Conservation (phyloP, 1,140 invertebrate genomes). For the Solen grandis region DNA sequence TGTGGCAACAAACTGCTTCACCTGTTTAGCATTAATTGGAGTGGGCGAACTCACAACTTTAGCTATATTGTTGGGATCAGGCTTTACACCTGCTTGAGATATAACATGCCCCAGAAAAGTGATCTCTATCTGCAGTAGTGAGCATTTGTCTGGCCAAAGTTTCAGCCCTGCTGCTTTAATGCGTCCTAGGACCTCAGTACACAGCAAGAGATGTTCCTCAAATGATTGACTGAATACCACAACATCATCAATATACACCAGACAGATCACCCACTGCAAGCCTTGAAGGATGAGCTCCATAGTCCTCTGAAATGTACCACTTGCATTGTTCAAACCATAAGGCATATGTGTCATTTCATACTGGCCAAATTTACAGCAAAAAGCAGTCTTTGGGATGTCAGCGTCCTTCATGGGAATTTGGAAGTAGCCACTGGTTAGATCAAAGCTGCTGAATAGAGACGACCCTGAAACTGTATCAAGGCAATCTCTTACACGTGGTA, state of each 20-base stretch:
- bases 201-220: background rate
- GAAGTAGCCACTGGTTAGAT: slow-evolving; percentile 63
- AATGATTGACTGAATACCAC: slow-evolving; percentile 40
- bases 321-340: slow-evolving; percentile 3
- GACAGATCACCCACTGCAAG: slow-evolving; percentile 37
- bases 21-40: slow-evolving; percentile 40
- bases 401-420: slow-evolving; percentile 76
- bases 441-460: background rate
- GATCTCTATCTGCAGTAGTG: slow-evolving; percentile 57
- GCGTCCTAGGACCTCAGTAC: slow-evolving; percentile 20
- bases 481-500: slow-evolving; percentile 33
- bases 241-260: slow-evolving; percentile 61
- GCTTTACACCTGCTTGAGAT: slow-evolving; percentile 17
- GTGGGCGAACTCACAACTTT: slow-evolving; percentile 37
- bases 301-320: slow-evolving; percentile 30
- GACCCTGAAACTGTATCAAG: slow-evolving; percentile 29
- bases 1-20: slow-evolving; percentile 55
- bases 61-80: slow-evolving; percentile 29
- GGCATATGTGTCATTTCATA: slow-evolving; percentile 14
- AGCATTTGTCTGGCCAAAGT: slow-evolving; percentile 50
- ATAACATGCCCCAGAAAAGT: slow-evolving; percentile 49
- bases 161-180: slow-evolving; percentile 41
- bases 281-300: slow-evolving; percentile 43
- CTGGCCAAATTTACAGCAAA: slow-evolving; percentile 22
- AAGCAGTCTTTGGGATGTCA: slow-evolving; percentile 73